A percentile compares a stretch with the other conserved stretches of the same genome.
These are phyloP conservation scores for Microplitis demolitor DNA, from an alignment of 1,140 invertebrate genomes.

Conservation along the genomic window DNA sequence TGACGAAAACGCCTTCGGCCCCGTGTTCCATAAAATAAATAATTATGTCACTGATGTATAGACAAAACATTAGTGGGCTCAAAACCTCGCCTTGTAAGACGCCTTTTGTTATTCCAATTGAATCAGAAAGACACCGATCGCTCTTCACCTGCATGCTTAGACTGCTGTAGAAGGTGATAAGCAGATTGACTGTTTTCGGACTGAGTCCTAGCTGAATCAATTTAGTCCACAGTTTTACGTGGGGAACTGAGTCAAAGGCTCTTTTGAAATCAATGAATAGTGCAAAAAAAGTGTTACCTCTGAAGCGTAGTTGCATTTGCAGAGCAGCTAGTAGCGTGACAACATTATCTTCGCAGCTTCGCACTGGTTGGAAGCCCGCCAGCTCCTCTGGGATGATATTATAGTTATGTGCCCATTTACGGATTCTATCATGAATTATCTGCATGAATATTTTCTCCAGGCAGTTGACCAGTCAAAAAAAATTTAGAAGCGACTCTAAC, in stretches of 20 bases:
- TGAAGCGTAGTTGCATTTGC: too few relatives aligned
- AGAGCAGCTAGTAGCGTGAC: neutral
- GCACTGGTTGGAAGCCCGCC: constrained; percentile 19
- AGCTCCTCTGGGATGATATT: constrained; percentile 28
- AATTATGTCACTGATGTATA: constrained; percentile 10
- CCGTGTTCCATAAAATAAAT: neutral
- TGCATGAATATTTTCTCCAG: constrained; percentile 28
- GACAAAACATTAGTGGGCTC: constrained; percentile 3
- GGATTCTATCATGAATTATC: constrained; percentile 20
- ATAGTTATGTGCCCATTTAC: constrained; percentile 20
- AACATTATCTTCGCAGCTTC: constrained; percentile 21
- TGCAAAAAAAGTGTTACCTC: neutral
- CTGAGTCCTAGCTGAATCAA: neutral
- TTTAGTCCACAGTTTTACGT: constrained; percentile 11
- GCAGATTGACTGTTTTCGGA: constrained; percentile 3
- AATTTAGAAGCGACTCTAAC: too few relatives aligned
- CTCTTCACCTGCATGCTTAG: neutral
- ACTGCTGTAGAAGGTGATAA: neutral
- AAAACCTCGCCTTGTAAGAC: constrained; percentile 16
- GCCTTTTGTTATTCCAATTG: neutral
- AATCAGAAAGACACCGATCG: neutral
- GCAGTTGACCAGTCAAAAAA: neutral
- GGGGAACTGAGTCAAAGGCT: constrained; percentile 2
- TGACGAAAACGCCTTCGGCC: neutral
- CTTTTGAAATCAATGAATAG: constrained; percentile 14